These are phyloP conservation scores for Phylloscopus trochiloides DNA, from an alignment of 2,113 vertebrate genomes.

Conservation along the genomic window DNA sequence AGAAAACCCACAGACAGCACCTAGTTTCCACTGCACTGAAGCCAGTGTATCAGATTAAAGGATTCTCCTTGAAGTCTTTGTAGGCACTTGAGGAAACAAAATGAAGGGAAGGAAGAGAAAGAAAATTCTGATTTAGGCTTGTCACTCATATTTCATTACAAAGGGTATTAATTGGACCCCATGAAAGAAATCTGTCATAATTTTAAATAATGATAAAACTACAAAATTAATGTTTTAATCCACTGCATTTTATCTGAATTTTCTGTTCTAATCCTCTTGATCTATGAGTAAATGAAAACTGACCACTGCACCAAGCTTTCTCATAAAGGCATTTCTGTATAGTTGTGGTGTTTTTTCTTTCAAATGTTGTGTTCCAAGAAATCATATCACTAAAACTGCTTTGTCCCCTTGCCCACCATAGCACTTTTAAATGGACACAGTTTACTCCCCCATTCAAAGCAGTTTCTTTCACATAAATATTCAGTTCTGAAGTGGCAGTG, in stretches of 20 bases:
- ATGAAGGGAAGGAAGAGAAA: fast-evolving
- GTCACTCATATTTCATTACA: not conserved
- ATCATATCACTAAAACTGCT: not conserved
- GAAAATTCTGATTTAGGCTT: not conserved
- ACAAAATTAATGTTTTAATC: not conserved
- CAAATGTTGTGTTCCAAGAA: not conserved
- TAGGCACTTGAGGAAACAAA: not conserved
- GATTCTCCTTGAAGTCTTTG: not conserved
- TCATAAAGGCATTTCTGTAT: not conserved
- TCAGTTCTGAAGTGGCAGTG: not conserved
- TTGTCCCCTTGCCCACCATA: not conserved
- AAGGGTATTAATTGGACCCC: not conserved
- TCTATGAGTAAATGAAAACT: not conserved
- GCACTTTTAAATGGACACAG: not conserved
- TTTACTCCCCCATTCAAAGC: not conserved
- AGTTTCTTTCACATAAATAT: not conserved
- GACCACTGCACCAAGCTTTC: not conserved
- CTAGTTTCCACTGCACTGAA: not conserved
- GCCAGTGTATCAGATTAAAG: not conserved
- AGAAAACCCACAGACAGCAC: not conserved
- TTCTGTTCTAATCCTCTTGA: not conserved
- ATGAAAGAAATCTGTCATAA: not conserved
- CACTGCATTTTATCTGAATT: not conserved
- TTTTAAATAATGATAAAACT: not conserved
- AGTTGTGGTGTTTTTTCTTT: not conserved